A percentile compares a stretch with the other conserved stretches of the same genome.
These are phyloP conservation scores for Tortrix viridana DNA, from an alignment of 2,888 invertebrate species.

Conservation along the genomic window DNA sequence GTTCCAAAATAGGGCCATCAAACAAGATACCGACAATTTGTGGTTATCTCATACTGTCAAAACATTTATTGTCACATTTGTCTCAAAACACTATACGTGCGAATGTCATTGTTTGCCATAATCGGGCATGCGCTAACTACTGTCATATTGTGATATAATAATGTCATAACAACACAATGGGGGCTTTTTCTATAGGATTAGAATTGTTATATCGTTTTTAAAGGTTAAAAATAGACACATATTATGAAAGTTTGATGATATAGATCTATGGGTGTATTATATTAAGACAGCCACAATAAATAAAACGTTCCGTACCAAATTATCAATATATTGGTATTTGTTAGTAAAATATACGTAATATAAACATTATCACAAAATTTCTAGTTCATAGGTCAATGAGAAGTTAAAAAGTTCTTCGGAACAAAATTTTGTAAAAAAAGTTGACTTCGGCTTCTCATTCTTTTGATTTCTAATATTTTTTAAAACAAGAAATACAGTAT, in stretches of 20 bases:
- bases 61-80: not conserved
- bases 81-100: conserved; percentile 14
- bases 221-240: conserved; percentile 12
- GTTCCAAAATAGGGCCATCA: not conserved
- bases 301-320: no score
- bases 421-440: no score
- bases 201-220: conserved; percentile 22
- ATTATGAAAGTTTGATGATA: conserved; percentile 2
- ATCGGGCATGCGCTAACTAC: conserved; percentile 23
- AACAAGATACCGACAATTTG: not conserved
- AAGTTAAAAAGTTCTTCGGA: no score
- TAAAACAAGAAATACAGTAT: no score
- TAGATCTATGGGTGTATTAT: not conserved
- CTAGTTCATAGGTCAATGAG: no score
- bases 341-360: no score
- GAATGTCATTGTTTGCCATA: conserved; percentile 24
- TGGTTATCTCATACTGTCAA: not conserved
- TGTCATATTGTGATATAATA: conserved; percentile 32
- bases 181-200: conserved; percentile 14
- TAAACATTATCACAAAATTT: no score
- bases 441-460: no score
- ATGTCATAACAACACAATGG: conserved; percentile 29
- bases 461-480: no score
- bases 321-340: no score
- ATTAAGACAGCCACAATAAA: no score